phyloP scores from a whole-genome alignment of 2,113 vertebrate species.

The Pteruthius melanotis region DNA sequence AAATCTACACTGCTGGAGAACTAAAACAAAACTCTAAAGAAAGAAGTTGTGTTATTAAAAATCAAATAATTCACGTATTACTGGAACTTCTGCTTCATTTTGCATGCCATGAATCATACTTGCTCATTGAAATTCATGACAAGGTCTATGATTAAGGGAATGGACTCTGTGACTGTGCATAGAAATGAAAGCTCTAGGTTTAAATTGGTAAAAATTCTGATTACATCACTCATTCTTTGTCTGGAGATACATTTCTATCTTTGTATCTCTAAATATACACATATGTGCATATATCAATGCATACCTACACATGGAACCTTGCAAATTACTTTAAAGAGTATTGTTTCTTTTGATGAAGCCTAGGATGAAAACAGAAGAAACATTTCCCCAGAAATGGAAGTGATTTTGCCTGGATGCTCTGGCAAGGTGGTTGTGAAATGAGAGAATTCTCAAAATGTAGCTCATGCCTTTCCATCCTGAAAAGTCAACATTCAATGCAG shows the following conservation, averaged over 20 bases:
- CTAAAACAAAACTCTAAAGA: constrained; percentile 36
- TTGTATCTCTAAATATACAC: neutral
- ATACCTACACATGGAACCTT: neutral
- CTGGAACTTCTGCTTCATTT: constrained; percentile 46
- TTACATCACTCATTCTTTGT: neutral
- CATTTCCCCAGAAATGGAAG: neutral
- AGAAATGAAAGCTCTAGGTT: neutral
- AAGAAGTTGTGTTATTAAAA: constrained; percentile 49
- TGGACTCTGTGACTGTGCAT: neutral
- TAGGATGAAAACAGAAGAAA: neutral
- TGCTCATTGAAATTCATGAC: constrained; percentile 34
- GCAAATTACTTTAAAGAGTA: neutral
- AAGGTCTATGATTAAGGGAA: neutral
- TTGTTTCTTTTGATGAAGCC: neutral
- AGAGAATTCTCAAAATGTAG: neutral
- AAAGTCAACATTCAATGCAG: neutral
- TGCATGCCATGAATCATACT: constrained; percentile 35
- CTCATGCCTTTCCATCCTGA: neutral
- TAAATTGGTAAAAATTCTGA: neutral
- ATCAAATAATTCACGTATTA: constrained; percentile 49
- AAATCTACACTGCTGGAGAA: constrained; percentile 22
- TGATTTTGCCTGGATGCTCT: neutral
- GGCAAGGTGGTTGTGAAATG: neutral
- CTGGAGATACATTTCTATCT: neutral
- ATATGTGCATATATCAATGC: neutral